phyloP scores from a whole-genome alignment of 2,888 invertebrate species.

The Philopedon plagiatum region DNA sequence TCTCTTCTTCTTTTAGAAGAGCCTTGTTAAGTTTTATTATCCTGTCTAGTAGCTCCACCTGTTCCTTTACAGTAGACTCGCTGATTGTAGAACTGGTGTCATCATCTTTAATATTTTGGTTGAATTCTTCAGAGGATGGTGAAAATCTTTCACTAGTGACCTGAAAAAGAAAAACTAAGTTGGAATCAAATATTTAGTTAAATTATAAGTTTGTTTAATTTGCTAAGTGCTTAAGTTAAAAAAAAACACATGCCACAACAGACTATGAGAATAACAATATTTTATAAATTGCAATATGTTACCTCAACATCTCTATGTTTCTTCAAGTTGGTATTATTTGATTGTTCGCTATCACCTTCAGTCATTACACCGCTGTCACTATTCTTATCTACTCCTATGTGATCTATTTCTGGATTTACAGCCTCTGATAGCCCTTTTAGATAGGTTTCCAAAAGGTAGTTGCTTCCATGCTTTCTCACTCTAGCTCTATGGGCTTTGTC shows the following conservation, averaged over 20 bases:
- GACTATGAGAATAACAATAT: no score
- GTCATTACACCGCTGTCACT: slow-evolving; percentile 81
- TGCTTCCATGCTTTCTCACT: slow-evolving; percentile 83
- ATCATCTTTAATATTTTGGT: slow-evolving; percentile 65
- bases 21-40: slow-evolving; percentile 81
- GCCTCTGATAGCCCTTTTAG: slow-evolving; percentile 73
- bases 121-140: slow-evolving; percentile 66
- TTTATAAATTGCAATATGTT: no score
- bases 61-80: slow-evolving; percentile 73
- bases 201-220: no score
- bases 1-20: slow-evolving; percentile 81
- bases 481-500: slow-evolving; percentile 82
- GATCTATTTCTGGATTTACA: slow-evolving; percentile 65
- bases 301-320: slow-evolving; percentile 63
- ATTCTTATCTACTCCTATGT: slow-evolving; percentile 74
- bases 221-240: no score
- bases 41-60: slow-evolving; percentile 82
- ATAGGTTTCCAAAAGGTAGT: slow-evolving; percentile 85
- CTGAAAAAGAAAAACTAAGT: slow-evolving; percentile 30
- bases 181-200: no score
- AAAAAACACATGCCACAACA: no score
- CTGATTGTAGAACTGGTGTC: slow-evolving; percentile 69
- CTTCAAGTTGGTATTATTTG: slow-evolving; percentile 62
- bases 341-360: slow-evolving; percentile 74
- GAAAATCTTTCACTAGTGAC: slow-evolving; percentile 64